Base-by-base conservation (phyloP, 2,797 vertebrate genomes). In the Phrynocephalus guinanensis region DNA sequence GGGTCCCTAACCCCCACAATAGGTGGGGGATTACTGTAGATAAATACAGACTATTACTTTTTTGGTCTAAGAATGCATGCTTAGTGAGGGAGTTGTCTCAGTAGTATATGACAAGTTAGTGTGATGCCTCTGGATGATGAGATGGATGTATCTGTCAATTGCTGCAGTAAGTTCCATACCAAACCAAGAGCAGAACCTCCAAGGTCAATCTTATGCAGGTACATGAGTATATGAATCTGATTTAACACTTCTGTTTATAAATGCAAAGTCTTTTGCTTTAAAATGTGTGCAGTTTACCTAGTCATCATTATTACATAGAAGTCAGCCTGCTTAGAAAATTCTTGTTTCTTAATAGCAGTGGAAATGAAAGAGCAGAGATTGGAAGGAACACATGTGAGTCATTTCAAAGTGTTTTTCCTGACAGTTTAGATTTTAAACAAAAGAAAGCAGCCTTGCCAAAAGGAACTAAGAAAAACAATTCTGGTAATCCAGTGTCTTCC, bases 321-420 rank as follows among this genome's bases (percentile, higher is more conserved):
- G 38, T 38, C 60, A 22, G 3, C 75, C 44, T 71, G n/a, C 28
- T 63, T 83, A 83, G 75, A 83, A 76, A 82, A 82, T 13, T 48
- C 70, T 60, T 70, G 26, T 78, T 89, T 85, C 78, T 82, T 85
- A 89, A 86, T 66, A 77, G 33, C 60, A 44, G 56, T 66, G 67
- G 66, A 70, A 86, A 82, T 86, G 72, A 89, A 85, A 83, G 63
- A 60, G 28, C 52, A 30, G 30, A 38, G 52, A 48, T 48, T 18
- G 70, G 50, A 68, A 28, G 28, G 76, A 28, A 67, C 56, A 33
- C 38, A 82, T 63, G 8, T 82, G 66, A 82, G 30, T 18, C 38
- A 44, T 18, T 82, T 71, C 73, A 50, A n/a, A 86, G 82, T 20
- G 38, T 73, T 33, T 33, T 33, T 83, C 82, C 85, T 86, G 66